Percentiles rank a stretch among this genome's conserved stretches.
Conservation (phyloP, 2,888 invertebrate species). For the Phrixothrix hirtus region DNA sequence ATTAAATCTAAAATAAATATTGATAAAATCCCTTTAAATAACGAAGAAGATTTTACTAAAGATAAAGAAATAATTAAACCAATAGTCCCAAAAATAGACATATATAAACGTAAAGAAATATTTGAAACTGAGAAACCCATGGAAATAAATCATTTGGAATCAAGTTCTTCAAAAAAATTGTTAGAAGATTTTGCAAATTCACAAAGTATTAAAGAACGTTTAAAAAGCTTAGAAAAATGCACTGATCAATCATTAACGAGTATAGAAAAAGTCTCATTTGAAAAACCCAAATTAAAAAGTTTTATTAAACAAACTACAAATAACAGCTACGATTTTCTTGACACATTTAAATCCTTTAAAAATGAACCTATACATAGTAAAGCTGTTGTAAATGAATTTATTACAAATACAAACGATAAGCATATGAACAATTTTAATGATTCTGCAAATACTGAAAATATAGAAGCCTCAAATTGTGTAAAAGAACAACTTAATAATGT, state of each 20-base stretch:
- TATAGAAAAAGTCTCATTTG: slow-evolving; percentile 28
- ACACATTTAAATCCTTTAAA: not conserved
- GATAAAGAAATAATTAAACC: slow-evolving; percentile 48
- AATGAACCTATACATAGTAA: not conserved
- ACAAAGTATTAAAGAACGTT: slow-evolving; percentile 73
- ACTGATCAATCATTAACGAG: slow-evolving; percentile 58
- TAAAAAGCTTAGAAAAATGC: slow-evolving; percentile 70
- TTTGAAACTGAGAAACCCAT: slow-evolving; percentile 71
- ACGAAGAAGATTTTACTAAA: slow-evolving; percentile 39
- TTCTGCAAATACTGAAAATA: too few relatives aligned
- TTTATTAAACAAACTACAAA: too few relatives aligned
- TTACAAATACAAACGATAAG: not conserved
- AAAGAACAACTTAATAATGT: too few relatives aligned
- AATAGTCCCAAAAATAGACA: slow-evolving; percentile 75
- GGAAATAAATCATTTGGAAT: slow-evolving; percentile 56
- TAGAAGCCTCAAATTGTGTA: too few relatives aligned
- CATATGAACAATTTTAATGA: too few relatives aligned
- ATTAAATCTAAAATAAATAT: slow-evolving; percentile 60
- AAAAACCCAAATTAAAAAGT: too few relatives aligned
- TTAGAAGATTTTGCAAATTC: slow-evolving; percentile 68
- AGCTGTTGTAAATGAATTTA: not conserved
- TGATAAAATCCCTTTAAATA: slow-evolving; percentile 47
- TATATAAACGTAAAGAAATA: slow-evolving; percentile 79
- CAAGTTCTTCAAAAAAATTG: slow-evolving; percentile 57
- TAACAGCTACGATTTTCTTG: too few relatives aligned